A percentile compares a stretch with the other conserved stretches of the same genome.
These are phyloP conservation scores for Mechanitis messenoides DNA, from an alignment of 2,888 invertebrate species.

Conservation along the genomic window DNA sequence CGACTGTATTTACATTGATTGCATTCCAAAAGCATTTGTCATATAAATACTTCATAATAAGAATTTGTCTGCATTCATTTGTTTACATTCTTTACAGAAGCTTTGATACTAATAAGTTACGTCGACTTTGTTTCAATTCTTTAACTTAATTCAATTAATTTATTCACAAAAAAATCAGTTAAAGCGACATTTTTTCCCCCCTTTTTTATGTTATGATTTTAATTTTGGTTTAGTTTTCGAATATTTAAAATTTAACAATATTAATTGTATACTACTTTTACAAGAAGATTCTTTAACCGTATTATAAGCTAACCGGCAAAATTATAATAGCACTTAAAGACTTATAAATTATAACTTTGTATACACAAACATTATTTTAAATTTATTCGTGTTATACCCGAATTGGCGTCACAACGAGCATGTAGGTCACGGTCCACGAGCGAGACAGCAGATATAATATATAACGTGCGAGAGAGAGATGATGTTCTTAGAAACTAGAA, in stretches of 20 bases:
- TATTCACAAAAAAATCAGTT: too few species aligned
- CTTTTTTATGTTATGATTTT: too few species aligned
- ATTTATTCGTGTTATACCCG: conserved; percentile 40
- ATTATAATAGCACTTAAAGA: conserved; percentile 1
- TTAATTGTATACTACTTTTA: too few species aligned
- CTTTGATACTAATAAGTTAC: too few species aligned
- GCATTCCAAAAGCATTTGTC: conserved; percentile 43
- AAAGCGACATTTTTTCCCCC: too few species aligned
- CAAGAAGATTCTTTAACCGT: not conserved
- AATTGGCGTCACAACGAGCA: conserved; percentile 55
- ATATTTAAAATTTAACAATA: too few species aligned
- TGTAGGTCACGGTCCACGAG: conserved; percentile 61
- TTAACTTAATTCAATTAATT: too few species aligned
- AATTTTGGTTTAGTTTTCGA: too few species aligned
- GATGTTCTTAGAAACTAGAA: conserved; percentile 19
- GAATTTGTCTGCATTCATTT: not conserved
- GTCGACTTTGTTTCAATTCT: too few species aligned
- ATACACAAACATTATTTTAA: not conserved
- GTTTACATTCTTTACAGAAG: too few species aligned
- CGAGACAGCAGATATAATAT: conserved; percentile 16
- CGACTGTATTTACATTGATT: conserved; percentile 37
- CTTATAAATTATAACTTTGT: conserved; percentile 6
- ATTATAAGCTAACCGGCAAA: not conserved
- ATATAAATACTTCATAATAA: conserved; percentile 25
- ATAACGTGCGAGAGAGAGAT: conserved; percentile 34